Base-by-base conservation (phyloP, 2,888 invertebrate species). In the Sycophila texana region DNA sequence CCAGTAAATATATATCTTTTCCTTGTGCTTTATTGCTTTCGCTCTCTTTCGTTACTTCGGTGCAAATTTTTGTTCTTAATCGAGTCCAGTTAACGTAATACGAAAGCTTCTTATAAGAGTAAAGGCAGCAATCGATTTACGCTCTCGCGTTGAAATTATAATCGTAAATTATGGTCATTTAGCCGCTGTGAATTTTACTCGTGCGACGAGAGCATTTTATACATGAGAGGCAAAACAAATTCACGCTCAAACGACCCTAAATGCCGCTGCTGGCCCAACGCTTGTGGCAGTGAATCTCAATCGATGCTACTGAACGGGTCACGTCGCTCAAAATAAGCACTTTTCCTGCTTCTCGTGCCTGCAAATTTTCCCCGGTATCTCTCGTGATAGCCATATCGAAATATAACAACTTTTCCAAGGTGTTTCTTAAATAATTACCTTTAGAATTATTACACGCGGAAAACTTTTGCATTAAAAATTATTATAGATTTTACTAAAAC, bases 201-300 rank as follows among this genome's bases (percentile, higher is more conserved):
- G 18, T 63, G 63, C 39, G 10, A 61, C 49, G 72, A 20, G 72
- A 20, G 2, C 61, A 53, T 39, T 65, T 47, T 73, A 65, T 53
- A 30, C 47, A 47, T 61, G 58, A 30, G 58, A 58, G 47, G 58
- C 30, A 53, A 75, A 66, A 68, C 60, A 58, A 67, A 68, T 75
- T 75, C 67, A 68, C 75, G 75, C 75, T 61, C 51, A 53, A 75
- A 60, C 55, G 74, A 74, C 16, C 55, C 71, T 71, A 61, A 72
- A 39, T 49, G 47, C 16, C 47, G 63, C 7, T n/a, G 63, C 39
- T 12, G 30, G 61, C 47, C 22, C 7, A 12, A 58, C 18, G n/a
- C n/a, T 4, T 47, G n/a, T 39, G 39, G 53, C 47, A 39, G 30
- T 55, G 55, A 66, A n/a, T 61, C 61, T 26, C 26, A 49, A 57